Evolutionary conservation across 2,797 vertebrate species (phyloP), one percentile per base, ranked within the genome.

Genomic region (Neostethus bicornis): DNA sequence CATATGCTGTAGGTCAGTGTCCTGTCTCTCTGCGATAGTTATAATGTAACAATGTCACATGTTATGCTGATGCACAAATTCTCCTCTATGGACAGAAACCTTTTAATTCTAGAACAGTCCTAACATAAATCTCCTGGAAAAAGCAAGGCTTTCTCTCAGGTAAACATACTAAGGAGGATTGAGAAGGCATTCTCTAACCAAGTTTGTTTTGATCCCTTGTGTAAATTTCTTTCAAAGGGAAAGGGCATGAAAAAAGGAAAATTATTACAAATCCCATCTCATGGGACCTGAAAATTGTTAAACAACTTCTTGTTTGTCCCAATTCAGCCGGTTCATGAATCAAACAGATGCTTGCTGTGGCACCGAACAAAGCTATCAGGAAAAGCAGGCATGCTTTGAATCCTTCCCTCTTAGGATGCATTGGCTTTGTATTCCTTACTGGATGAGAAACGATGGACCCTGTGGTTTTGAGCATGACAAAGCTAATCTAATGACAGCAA

Each of bases 301-400:
- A 87, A 81, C 66, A 78, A 65, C 47, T 78, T 58, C 77, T 71
- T 67, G 68, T 60, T 38, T 80, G 81, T 83, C 78, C 81, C 72
- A 75, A 61, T 87, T 82, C 58, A 86, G 64, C 44, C 59, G 70
- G 26, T 84, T 77, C 74, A 84, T 83, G 87, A 85, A 89, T 86
- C 67, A 83, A 79, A 77, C 50, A 73, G 61, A 85, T 83, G 82
- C 67, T 77, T 77, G 64, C 75, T 80, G 66, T 75, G 75, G 75
- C 51, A 37, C 70, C 39, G 75, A 84, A 92, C 88, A 92, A 90
- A 87, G 87, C 87, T 90, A 91, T 91, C 90, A 75, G 85, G 38
- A 78, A 81, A 70, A 38, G 75, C 91, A 92, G 89, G 59, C 90
- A 73, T 74, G 79, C 83, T 89, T 85, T 79, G 80, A 75, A 77